Base-by-base conservation (phyloP, 2,113 vertebrate species). In the Hemicordylus capensis region DNA sequence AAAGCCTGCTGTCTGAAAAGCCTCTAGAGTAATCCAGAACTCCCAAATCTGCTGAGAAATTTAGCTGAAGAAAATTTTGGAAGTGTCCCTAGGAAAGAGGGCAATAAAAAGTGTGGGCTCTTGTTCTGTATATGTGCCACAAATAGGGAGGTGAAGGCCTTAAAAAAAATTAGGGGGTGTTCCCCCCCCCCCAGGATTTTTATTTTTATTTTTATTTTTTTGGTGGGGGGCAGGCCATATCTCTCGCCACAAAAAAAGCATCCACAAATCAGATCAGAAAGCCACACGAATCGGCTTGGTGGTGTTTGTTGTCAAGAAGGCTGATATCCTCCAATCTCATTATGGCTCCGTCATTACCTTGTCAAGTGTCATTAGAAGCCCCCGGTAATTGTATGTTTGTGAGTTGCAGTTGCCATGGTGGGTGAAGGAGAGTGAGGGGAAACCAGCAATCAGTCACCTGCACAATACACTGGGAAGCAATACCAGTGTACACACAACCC, bases 361-460 rank as follows among this genome's bases (percentile, higher is more conserved):
- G 28, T 39, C 46, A 20, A 31, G 15, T 6, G 28, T 58, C 8
- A 31, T n/a, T n/a, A 48, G 51, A 58, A 67, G 48, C 19, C 3
- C 44, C 63, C 28, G 19, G 34, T 67, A 51, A 81, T 89, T 77
- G 37, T 3, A 11, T 34, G 75, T 77, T 39, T 84, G 87, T 31
- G 14, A n/a, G 8, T 44, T 24, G 19, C 24, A 73, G 64, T 46
- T 48, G 31, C 31, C 69, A 9, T 58, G 37, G 37, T 15, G 37
- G 37, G 37, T 7, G 20, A 15, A 10, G 54, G 56, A 11, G 28
- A 83, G 22, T 11, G 4, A 31, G 19, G 58, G n/a, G 46, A 76
- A 76, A 31, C 42, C 6, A 31, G 54, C 86, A 86, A 86, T 88
- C 73, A 64, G 10, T 46, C 34, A 20, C n/a, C 73, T 31, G 42